Percentiles rank a stretch among this genome's conserved stretches.
phyloP scores from a whole-genome alignment of 2,888 invertebrate species.

The Serrognathus titanus region DNA sequence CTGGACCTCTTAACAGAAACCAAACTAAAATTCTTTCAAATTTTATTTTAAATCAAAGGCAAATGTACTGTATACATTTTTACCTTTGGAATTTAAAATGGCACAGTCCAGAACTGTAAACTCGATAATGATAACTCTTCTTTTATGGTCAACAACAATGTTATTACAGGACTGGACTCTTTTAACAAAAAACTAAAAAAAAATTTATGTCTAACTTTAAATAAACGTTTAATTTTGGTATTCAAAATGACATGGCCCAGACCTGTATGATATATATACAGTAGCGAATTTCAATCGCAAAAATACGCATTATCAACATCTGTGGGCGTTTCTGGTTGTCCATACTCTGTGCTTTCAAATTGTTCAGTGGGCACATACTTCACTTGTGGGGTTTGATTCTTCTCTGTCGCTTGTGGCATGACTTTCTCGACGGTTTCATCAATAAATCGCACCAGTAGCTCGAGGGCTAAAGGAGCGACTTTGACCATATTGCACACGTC shows the following conservation, averaged over 20 bases:
- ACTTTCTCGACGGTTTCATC: slow-evolving; percentile 57
- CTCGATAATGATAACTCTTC: no score
- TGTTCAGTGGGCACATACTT: slow-evolving; percentile 22
- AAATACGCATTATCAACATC: slow-evolving; percentile 48
- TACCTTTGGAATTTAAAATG: no score
- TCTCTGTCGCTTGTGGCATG: slow-evolving; percentile 32
- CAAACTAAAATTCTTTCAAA: no score
- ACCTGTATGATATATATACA: neutral
- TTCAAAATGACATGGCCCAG: neutral
- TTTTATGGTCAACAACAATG: no score
- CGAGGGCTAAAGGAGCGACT: slow-evolving; percentile 53
- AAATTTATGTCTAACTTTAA: no score
- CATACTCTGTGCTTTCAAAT: slow-evolving; percentile 42
- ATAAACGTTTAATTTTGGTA: neutral
- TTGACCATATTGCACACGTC: slow-evolving; percentile 51
- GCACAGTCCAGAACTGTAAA: no score
- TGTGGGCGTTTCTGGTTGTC: slow-evolving; percentile 48
- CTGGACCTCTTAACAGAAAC: neutral
- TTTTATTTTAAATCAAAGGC: no score
- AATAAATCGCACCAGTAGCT: slow-evolving; percentile 56
- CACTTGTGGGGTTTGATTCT: slow-evolving; percentile 22
- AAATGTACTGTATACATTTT: no score
- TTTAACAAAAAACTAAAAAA: no score
- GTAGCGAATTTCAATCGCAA: slow-evolving; percentile 25
- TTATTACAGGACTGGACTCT: no score